These are phyloP conservation scores for Athalia rosae DNA, from an alignment of 2,888 invertebrate species.

Conservation along the genomic window DNA sequence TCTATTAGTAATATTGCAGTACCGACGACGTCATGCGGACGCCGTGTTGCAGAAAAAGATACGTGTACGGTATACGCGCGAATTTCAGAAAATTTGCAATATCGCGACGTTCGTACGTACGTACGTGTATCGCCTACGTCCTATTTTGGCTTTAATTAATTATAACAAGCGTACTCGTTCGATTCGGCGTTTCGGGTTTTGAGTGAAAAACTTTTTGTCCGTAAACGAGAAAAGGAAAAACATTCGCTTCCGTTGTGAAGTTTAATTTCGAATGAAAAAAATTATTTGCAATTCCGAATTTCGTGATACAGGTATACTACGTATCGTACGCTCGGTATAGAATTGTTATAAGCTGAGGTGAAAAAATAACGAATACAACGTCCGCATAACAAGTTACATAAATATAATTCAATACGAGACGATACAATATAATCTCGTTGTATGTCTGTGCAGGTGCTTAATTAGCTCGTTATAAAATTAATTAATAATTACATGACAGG, in stretches of 20 bases:
- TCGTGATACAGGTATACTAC: neutral
- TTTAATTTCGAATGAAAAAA: too few species aligned
- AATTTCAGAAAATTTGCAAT: too few species aligned
- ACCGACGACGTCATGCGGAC: neutral
- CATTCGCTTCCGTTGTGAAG: neutral
- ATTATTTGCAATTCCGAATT: too few species aligned
- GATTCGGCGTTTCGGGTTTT: too few species aligned
- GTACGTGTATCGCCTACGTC: too few species aligned
- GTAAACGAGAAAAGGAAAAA: neutral
- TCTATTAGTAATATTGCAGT: slow-evolving; percentile 27
- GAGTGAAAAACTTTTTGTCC: neutral
- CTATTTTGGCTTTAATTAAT: too few species aligned
- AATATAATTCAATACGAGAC: neutral
- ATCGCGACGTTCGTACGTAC: too few species aligned
- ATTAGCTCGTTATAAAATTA: slow-evolving; percentile 30
- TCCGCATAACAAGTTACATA: slow-evolving; percentile 3
- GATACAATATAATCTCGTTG: neutral
- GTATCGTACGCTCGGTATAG: neutral
- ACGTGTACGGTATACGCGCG: too few species aligned
- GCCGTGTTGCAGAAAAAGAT: neutral
- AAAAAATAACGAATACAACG: slow-evolving; percentile 15
- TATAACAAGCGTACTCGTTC: too few species aligned
- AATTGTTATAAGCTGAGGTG: neutral
- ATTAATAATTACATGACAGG: neutral
- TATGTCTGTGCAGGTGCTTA: slow-evolving; percentile 1